phyloP scores from a whole-genome alignment of 2,888 invertebrate species.

The Drosophila basisetae region DNA sequence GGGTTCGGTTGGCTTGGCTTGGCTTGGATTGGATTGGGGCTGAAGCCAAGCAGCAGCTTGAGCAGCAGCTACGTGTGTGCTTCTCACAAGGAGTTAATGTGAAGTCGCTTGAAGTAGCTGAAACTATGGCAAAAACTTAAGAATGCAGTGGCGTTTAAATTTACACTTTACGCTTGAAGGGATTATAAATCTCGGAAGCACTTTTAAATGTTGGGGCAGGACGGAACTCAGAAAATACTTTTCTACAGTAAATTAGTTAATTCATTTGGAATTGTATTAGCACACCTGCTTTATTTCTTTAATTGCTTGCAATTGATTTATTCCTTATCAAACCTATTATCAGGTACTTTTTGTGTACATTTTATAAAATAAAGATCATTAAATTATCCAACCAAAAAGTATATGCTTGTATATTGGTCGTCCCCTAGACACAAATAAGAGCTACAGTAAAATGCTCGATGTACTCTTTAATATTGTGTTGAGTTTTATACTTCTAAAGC shows the following conservation, averaged over 20 bases:
- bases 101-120: constrained; percentile 46
- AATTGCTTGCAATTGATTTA: not conserved
- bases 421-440: not conserved
- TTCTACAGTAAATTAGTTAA: not conserved
- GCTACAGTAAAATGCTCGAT: not conserved
- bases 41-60: constrained; percentile 29
- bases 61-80: constrained; percentile 57
- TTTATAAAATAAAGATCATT: not conserved
- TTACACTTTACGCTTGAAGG: not conserved
- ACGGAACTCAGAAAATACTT: not conserved
- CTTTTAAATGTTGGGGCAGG: not conserved
- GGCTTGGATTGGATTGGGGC: not conserved
- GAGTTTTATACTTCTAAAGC: not conserved
- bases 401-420: too few relatives aligned
- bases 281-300: not conserved
- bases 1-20: not conserved
- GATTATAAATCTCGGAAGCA: not conserved
- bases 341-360: not conserved
- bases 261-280: not conserved
- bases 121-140: constrained; percentile 59
- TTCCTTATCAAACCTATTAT: not conserved
- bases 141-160: constrained; percentile 33
- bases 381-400: not conserved
- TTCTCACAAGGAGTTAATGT: constrained; percentile 48
- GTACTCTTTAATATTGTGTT: not conserved